phyloP scores from a whole-genome alignment of 2,797 vertebrate genomes.

The Astyanax mexicanus region DNA sequence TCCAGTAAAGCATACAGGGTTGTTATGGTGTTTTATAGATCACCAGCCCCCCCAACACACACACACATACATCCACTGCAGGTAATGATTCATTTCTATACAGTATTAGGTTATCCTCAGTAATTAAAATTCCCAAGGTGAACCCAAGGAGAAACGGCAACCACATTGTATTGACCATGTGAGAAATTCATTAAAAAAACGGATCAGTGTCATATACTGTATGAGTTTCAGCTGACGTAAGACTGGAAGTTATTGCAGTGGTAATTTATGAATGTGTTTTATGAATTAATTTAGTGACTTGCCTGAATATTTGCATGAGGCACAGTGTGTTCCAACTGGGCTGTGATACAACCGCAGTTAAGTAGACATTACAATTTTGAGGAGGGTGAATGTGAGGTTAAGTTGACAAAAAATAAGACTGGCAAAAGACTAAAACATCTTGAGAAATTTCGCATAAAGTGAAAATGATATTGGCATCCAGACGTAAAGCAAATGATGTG shows the following conservation, averaged over 20 bases:
- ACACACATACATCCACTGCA: slow-evolving; percentile 53
- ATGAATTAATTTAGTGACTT: slow-evolving; percentile 29
- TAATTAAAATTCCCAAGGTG: slow-evolving; percentile 84
- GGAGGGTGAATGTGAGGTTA: neutral
- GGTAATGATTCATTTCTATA: slow-evolving; percentile 73
- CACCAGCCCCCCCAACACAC: slow-evolving; percentile 36
- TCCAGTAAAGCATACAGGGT: slow-evolving; percentile 76
- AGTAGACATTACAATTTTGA: neutral
- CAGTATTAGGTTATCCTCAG: slow-evolving; percentile 72
- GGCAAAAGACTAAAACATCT: neutral
- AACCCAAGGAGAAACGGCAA: slow-evolving; percentile 80
- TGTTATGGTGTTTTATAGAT: slow-evolving; percentile 74
- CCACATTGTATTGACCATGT: slow-evolving; percentile 77
- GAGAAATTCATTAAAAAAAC: slow-evolving; percentile 77
- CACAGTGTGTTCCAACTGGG: neutral
- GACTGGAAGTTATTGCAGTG: slow-evolving; percentile 55
- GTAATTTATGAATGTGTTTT: slow-evolving; percentile 45
- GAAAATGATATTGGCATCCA: no score
- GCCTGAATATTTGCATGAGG: slow-evolving; percentile 11
- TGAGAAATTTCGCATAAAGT: neutral
- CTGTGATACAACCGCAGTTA: slow-evolving; percentile 12
- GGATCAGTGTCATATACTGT: slow-evolving; percentile 74
- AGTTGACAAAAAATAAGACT: neutral
- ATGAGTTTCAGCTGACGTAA: slow-evolving; percentile 74
- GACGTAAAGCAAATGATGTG: neutral